Conservation (phyloP, 1,140 invertebrate species). For the Penaeus indicus region DNA sequence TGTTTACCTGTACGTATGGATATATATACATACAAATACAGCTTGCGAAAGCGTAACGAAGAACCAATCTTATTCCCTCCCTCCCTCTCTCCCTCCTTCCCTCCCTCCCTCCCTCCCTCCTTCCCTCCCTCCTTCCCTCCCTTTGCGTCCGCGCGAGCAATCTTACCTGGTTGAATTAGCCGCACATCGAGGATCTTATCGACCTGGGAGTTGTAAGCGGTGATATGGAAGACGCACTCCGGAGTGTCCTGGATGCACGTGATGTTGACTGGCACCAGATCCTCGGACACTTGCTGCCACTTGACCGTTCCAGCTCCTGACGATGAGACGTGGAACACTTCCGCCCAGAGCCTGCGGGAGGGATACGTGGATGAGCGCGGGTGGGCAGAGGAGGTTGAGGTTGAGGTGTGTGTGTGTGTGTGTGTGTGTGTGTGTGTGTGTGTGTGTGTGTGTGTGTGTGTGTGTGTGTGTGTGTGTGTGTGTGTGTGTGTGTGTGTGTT, state of each 20-base stretch:
- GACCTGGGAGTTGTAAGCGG: slow-evolving; percentile 97
- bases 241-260: slow-evolving; percentile 91
- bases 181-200: slow-evolving; percentile 97
- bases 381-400: no score
- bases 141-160: neutral
- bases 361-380: neutral
- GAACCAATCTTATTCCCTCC: no score
- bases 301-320: slow-evolving; percentile 89
- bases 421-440: no score
- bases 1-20: no score
- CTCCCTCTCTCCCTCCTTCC: neutral
- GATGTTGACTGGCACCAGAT: slow-evolving; percentile 97
- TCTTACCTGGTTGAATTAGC: slow-evolving; percentile 93
- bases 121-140: no score
- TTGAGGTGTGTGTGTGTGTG: no score
- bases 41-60: no score
- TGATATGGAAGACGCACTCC: slow-evolving; percentile 97
- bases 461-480: slow-evolving; percentile 26
- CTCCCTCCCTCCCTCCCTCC: neutral
- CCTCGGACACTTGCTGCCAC: slow-evolving; percentile 97
- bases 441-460: neutral
- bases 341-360: slow-evolving; percentile 81
- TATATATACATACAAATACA: no score
- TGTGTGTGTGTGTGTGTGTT: slow-evolving; percentile 20
- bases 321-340: slow-evolving; percentile 95